phyloP scores from a whole-genome alignment of 2,888 invertebrate genomes.

The Cybosia mesomella region DNA sequence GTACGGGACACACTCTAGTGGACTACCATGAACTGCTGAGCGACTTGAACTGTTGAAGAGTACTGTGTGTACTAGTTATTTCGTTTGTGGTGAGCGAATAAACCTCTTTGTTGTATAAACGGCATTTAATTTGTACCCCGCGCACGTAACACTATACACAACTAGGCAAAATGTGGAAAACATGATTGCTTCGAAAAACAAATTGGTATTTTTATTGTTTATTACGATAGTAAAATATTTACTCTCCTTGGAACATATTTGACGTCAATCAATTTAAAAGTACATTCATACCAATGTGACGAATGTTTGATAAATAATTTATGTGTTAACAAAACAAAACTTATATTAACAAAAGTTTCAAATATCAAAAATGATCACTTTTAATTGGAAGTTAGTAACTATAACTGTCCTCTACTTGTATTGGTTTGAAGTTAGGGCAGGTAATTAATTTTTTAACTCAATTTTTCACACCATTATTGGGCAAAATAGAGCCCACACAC shows the following conservation, averaged over 20 bases:
- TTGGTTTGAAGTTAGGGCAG: neutral
- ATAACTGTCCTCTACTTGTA: neutral
- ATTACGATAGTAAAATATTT: slow-evolving; percentile 9
- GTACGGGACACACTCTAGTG: too few relatives aligned
- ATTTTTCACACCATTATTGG: neutral
- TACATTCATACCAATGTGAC: neutral
- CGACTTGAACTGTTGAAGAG: too few relatives aligned
- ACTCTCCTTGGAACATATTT: neutral
- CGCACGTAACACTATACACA: neutral
- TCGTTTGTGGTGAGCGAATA: too few relatives aligned
- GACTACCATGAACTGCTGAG: too few relatives aligned
- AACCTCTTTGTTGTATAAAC: too few relatives aligned
- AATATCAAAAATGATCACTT: neutral
- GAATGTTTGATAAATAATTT: slow-evolving; percentile 1
- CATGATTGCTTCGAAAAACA: neutral
- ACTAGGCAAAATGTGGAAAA: neutral
- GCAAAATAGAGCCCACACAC: too few relatives aligned
- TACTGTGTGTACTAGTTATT: too few relatives aligned
- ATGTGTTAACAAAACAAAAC: too few relatives aligned
- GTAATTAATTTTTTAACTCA: neutral
- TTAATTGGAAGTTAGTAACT: slow-evolving; percentile 1
- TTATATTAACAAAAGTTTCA: too few relatives aligned
- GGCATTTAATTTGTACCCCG: too few relatives aligned
- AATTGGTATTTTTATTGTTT: neutral
- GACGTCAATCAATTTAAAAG: slow-evolving; percentile 3